Base-by-base conservation (phyloP, 2,113 vertebrate species). In the Lepisosteus osseus region DNA sequence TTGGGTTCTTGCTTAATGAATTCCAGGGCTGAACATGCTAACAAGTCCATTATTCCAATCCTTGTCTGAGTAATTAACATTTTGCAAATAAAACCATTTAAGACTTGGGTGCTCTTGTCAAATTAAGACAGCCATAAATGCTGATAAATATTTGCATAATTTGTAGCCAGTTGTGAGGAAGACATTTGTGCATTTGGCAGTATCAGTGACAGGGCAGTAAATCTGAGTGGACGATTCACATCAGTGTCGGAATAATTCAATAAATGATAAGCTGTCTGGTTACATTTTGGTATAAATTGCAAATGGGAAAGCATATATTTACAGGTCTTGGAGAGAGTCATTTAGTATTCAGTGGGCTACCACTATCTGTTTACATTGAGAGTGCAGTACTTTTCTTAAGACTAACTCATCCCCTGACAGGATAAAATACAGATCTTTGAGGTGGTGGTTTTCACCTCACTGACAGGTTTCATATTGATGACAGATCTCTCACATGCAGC, bases 11-110 rank as follows among this genome's bases (percentile, higher is more conserved):
- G 61, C 47, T 67, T 82, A 82, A 88, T 86, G 80, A 82, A 88
- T 85, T 86, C 79, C 85, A 86, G 81, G 86, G 84, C 80, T 84
- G 84, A 83, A 85, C 83, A 81, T 84, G 81, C 79, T 88, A 90
- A 86, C 80, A 41, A 82, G 83, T 87, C 87, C 79, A 87, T 90
- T 88, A 86, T 86, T 84, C 74, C 84, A 69, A 71, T 43, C 78
- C 70, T 59, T 70, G 74, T 86, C 84, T 71, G 78, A 82, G 72
- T 87, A 87, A 92, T 89, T 87, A 86, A 79, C 85, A 81, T 87
- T 89, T 86, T 83, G 85, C 82, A 85, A 88, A 84, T 78, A 73
- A 83, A 86, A 78, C 79, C 73, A 70, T 86, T 81, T 73, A 84
- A 79, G 77, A 81, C 80, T 17, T 14, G 68, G 55, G 79, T 76